Conservation (phyloP, 2,797 vertebrate species). For the Cirrhinus mrigala region DNA sequence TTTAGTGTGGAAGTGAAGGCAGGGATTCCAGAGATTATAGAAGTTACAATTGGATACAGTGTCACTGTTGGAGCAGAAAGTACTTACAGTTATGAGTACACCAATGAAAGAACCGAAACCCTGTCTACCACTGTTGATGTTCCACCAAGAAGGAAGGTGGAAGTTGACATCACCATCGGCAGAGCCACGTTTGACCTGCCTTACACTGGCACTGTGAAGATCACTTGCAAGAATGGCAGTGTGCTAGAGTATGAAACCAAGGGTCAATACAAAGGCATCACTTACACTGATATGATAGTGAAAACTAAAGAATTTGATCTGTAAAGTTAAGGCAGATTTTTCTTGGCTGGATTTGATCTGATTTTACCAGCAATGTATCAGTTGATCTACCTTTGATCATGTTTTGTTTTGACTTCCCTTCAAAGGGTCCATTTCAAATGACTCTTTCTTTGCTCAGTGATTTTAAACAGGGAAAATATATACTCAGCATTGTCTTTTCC, state of each 20-base stretch:
- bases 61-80: neutral
- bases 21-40: conserved; percentile 22
- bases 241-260: neutral
- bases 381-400: neutral
- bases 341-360: neutral
- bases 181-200: no score
- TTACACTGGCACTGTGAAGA: neutral
- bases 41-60: neutral
- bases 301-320: conserved; percentile 36
- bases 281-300: conserved; percentile 40
- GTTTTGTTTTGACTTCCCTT: neutral
- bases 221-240: conserved; percentile 41
- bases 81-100: neutral
- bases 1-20: neutral
- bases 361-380: neutral
- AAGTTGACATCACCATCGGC: no score
- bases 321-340: neutral
- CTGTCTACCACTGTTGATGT: conserved; percentile 38
- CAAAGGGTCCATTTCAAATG: neutral
- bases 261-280: conserved; percentile 45
- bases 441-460: neutral
- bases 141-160: neutral
- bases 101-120: conserved; percentile 4
- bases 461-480: neutral
- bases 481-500: neutral